Evolutionary conservation across 2,113 vertebrate genomes (phyloP), one percentile per base, ranked within the genome.

Genomic region (Phaethon lepturus): DNA sequence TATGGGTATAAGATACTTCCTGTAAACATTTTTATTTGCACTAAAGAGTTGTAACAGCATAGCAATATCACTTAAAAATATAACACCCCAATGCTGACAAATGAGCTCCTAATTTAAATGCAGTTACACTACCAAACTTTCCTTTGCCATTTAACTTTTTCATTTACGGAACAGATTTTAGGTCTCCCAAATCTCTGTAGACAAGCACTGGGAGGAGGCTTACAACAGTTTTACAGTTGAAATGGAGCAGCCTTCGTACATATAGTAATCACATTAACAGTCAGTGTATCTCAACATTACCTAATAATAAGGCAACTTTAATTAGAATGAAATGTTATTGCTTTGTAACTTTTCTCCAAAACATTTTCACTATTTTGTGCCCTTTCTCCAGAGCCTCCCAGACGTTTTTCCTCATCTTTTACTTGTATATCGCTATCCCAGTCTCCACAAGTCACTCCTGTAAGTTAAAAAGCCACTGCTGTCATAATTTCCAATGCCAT

Each of bases 401-500:
- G 64, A 71, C 3, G 1, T 59, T 67, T 18, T 81, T 55, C 42
- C 29, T 72, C 7, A 10, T 60, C 42, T 95, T 90, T 58, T 49
- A 49, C 23, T 60, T 38, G 20, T 19, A 42, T 42, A 23, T 42
- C 28, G 38, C 56, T 81, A 72, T 17, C 28, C 56, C 24, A 49
- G 13, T 25, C 72, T 72, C 69, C 59, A 49, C 35, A 80, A 42
- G 11, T 83, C 45, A 55, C 3, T 66, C 55, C 62, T 86, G 20
- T 24, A 80, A 56, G 17, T 77, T 71, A 84, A 95, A 94, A 85
- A 66, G 56, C 15, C 83, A 72, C 69, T 72, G 73, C 38, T 64
- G 24, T 76, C 40, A 69, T n/a, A 64, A 89, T 84, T 95, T 84
- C 40, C 81, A 88, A 87, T 26, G 17, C 76, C 86, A 95, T 92